A percentile compares a stretch with the other conserved stretches of the same genome.
Conservation (phyloP, 1,140 invertebrate species). For the Tenebrio molitor region DNA sequence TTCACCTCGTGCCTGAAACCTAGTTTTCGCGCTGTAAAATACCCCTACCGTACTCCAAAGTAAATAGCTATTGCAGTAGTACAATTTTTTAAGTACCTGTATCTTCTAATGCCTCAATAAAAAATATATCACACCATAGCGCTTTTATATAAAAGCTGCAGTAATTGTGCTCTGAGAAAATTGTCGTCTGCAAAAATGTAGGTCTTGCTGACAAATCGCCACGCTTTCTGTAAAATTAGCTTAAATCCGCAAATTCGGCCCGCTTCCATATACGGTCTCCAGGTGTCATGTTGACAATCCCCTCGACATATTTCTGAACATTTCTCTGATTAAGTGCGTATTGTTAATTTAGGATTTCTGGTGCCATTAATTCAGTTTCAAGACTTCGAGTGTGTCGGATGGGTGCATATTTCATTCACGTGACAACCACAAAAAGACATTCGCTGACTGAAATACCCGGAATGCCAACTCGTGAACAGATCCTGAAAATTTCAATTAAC, state of each 20-base stretch:
- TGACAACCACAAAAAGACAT: slow-evolving; percentile 46
- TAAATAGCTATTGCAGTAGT: no score
- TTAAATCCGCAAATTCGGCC: slow-evolving; percentile 31
- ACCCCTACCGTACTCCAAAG: no score
- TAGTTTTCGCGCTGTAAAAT: no score
- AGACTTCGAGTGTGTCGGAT: slow-evolving; percentile 29
- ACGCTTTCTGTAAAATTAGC: slow-evolving; percentile 32
- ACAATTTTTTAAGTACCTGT: no score
- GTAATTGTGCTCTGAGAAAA: background rate
- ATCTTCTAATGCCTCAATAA: no score
- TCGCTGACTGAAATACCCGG: slow-evolving; percentile 34
- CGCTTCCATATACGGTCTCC: slow-evolving; percentile 32
- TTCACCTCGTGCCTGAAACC: no score
- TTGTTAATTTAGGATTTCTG: slow-evolving; percentile 45
- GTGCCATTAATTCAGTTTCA: slow-evolving; percentile 46
- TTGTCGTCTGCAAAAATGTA: background rate
- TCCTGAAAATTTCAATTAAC: slow-evolving; percentile 37
- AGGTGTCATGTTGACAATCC: slow-evolving; percentile 33
- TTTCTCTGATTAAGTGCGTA: slow-evolving; percentile 47
- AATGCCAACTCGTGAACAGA: slow-evolving; percentile 37
- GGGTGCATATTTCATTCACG: slow-evolving; percentile 48
- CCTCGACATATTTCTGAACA: slow-evolving; percentile 41
- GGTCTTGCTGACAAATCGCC: slow-evolving; percentile 27
- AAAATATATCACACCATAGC: no score
- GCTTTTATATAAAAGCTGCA: no score